Evolutionary conservation across 2,888 invertebrate species (phyloP), one percentile per base, ranked within the genome.

Genomic region (Aromia moschata): DNA sequence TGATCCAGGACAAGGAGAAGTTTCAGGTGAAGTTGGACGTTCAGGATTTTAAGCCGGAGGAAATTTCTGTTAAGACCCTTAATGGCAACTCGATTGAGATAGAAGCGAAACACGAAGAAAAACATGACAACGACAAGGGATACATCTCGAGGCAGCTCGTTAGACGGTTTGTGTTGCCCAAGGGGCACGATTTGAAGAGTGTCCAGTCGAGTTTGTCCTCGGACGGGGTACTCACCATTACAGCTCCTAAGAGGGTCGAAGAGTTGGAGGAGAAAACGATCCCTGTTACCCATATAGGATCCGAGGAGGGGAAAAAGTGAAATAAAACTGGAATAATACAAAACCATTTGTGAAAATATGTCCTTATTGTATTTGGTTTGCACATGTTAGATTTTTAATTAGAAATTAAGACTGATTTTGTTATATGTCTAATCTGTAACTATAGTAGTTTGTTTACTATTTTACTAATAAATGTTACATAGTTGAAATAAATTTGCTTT

Each of bases 71-170:
- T 30, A 92, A 91, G 79, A 91, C 90, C 0, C 82, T 89, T 0
- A 90, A 91, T 10, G 80, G 79, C 51, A 87, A 89, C 62, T 85
- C 84, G 56, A 85, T 93, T 14, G 84, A 88, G 56, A 84, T 91
- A 14, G 90, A 93, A 77, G 93, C 89, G 0, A 91, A 88, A 75
- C 92, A 91, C 74, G 91, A 91, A 72, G 87, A 92, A 64, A 88
- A 88, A 68, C 85, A 86, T 31, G 90, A 91, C 64, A 86, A 88
- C n/a, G 88, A 89, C 68, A 49, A 62, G 14, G 92, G 92, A 0
- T 89, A 86, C 77, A 87, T 92, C 16, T 87, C 89, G 36, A 85
- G 91, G 55, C 90, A 93, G 65, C 91, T 93, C 70, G 86, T 89
- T 60, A 84, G 93, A 44, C 85, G 89, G 59, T 94, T 93, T 76